A percentile compares a stretch with the other conserved stretches of the same genome.
These are phyloP conservation scores for Pollenia griseotomentosa DNA, from an alignment of 2,888 invertebrate genomes.

Conservation along the genomic window DNA sequence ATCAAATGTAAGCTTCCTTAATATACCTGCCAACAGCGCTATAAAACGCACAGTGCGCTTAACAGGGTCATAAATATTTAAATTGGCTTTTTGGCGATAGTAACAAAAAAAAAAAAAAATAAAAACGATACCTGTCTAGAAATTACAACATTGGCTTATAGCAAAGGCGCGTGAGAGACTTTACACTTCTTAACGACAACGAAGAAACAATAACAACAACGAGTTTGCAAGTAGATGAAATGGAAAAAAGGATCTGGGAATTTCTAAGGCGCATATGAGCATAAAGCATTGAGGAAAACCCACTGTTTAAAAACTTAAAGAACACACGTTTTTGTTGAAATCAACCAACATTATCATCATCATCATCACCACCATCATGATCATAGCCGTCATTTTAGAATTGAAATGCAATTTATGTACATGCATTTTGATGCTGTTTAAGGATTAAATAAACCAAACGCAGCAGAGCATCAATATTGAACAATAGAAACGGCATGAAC, in stretches of 20 bases:
- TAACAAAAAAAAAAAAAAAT: no score
- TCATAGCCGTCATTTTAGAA: background rate
- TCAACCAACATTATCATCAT: background rate
- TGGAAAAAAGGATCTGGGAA: slow-evolving; percentile 30
- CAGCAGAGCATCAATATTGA: background rate
- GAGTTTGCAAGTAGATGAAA: background rate
- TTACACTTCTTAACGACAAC: background rate
- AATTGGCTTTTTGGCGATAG: slow-evolving; percentile 65
- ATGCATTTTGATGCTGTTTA: slow-evolving; percentile 42
- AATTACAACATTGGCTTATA: background rate
- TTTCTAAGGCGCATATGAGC: slow-evolving; percentile 24
- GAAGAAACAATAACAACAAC: no score
- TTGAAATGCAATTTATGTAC: background rate
- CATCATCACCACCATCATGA: background rate
- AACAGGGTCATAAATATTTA: slow-evolving; percentile 37
- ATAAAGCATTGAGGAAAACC: slow-evolving; percentile 44
- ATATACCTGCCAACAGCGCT: slow-evolving; percentile 29
- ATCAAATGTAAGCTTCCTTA: background rate
- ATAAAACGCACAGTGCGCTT: no score
- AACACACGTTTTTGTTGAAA: slow-evolving; percentile 19
- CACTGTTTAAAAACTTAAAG: slow-evolving; percentile 29
- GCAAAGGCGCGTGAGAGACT: slow-evolving; percentile 44
- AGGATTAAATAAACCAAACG: slow-evolving; percentile 44
- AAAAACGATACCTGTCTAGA: slow-evolving; percentile 1
- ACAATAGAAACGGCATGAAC: slow-evolving; percentile 35